Conservation (phyloP, 2,888 invertebrate species). For the Phasia obesa region DNA sequence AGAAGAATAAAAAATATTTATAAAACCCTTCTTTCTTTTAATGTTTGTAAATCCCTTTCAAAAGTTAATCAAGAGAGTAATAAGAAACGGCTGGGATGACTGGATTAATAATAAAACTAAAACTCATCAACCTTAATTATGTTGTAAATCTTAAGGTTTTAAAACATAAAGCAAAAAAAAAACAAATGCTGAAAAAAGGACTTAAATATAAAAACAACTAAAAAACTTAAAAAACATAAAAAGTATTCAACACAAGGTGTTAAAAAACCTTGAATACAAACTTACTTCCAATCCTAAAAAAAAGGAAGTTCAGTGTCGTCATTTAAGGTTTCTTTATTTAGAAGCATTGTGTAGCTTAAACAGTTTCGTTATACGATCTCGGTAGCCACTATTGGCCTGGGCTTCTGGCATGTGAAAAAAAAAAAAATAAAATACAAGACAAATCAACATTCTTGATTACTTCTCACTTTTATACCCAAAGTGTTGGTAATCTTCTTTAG, state of each 20-base stretch:
- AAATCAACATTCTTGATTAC: slow-evolving; percentile 43
- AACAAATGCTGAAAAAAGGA: no score
- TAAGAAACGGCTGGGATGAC: slow-evolving; percentile 3
- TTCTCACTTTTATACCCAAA: slow-evolving; percentile 36
- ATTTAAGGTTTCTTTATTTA: slow-evolving; percentile 33
- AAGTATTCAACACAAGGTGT: slow-evolving; percentile 50
- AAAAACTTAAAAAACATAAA: not conserved
- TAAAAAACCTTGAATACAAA: slow-evolving; percentile 54
- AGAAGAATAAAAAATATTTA: slow-evolving; percentile 8
- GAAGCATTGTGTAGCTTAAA: slow-evolving; percentile 28
- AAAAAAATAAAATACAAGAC: slow-evolving; percentile 31
- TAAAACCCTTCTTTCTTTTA: slow-evolving; percentile 22
- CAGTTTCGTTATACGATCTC: slow-evolving; percentile 35
- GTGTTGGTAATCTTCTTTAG: slow-evolving; percentile 40
- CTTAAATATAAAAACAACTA: not conserved
- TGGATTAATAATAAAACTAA: slow-evolving; percentile 35
- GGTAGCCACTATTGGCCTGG: slow-evolving; percentile 29
- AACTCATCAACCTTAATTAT: slow-evolving; percentile 58
- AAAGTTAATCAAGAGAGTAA: slow-evolving; percentile 41
- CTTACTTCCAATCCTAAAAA: not conserved
- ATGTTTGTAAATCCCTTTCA: slow-evolving; percentile 20
- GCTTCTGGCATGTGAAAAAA: slow-evolving; percentile 26
- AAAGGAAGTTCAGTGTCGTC: slow-evolving; percentile 44
- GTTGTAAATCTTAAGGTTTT: slow-evolving; percentile 48
- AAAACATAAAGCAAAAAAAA: slow-evolving; percentile 6